A percentile compares a stretch with the other conserved stretches of the same genome.
Conservation (phyloP, 2,113 vertebrate genomes). For the Oxyura jamaicensis region DNA sequence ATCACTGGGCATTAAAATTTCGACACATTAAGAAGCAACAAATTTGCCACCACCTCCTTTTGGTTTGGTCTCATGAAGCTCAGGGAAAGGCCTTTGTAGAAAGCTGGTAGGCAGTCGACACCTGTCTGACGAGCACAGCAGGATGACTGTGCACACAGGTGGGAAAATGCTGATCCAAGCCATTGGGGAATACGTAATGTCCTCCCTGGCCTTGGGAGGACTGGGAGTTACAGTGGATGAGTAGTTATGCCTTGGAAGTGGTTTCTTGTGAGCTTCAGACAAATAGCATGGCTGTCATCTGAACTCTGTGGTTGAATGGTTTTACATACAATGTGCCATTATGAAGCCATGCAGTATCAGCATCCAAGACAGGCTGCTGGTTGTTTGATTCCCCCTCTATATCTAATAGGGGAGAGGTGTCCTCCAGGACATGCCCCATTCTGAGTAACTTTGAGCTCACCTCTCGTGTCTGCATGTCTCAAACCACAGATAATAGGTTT, state of each 20-base stretch:
- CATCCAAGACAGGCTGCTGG: background rate
- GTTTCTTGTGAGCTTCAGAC: background rate
- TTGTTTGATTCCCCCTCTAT: background rate
- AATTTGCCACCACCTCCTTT: background rate
- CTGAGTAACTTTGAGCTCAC: background rate
- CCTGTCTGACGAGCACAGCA: rapidly evolving
- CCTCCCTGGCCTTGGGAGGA: background rate
- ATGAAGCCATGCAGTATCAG: background rate
- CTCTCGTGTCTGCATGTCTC: background rate
- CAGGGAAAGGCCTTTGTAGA: background rate
- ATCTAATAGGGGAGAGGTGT: background rate
- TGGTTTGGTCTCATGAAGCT: background rate
- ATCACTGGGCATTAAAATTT: background rate
- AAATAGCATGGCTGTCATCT: background rate
- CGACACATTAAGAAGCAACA: rapidly evolving
- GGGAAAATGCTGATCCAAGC: background rate
- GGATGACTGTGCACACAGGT: background rate
- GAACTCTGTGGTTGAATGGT: background rate
- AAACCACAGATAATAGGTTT: background rate
- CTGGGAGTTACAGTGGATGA: background rate
- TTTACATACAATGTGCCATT: background rate
- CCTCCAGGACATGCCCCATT: background rate
- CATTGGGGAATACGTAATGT: rapidly evolving
- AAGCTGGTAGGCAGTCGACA: rapidly evolving
- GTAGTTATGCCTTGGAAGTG: background rate